Base-by-base conservation (phyloP, 2,888 invertebrate genomes). In the Teleogryllus oceanicus region DNA sequence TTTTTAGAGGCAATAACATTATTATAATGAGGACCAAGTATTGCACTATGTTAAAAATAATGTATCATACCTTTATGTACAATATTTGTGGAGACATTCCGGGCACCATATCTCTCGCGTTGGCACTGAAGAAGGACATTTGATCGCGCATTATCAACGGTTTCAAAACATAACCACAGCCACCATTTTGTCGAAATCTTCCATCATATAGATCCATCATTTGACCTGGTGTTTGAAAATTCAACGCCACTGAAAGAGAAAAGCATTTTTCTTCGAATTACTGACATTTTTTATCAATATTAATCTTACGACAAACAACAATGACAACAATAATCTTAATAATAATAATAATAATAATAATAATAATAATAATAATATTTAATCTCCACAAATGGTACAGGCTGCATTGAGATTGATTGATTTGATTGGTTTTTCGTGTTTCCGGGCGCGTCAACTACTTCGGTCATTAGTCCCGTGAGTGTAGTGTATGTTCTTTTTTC, bases 151-250 rank as follows among this genome's bases (percentile, higher is more conserved):
- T 89, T 37, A 90, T 87, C 76, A 87, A 84, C 2, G 91, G 91
- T 84, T 91, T 91, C 75, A 91, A 84, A 11, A 91, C 89, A 85
- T 88, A 91, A n/a, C 91, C 91, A 85, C 89, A 91, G 18, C 87
- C 87, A 13, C 90, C 91, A 84, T 91, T 91, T 82, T 90, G 89
- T n/a, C 86, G 85, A 84, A 91, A 91, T 85, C 89, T 87, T 18
- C 90, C 91, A 83, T 89, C 88, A 84, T 90, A 90, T n/a, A 91
- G 84, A 84, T 91, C 90, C 89, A 90, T 90, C 89, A 90, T 89
- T 78, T 90, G 85, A 0, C 90, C 90, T 2, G 89, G 88, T 0
- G 90, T 90, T 85, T 91, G 90, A 85, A 89, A 90, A 85, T 90
- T 90, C 82, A 91, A 85, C 3, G 90, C 88, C 82, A 89, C 89